Conservation (phyloP, 2,797 vertebrate genomes). For the Ctenopoma multispine region DNA sequence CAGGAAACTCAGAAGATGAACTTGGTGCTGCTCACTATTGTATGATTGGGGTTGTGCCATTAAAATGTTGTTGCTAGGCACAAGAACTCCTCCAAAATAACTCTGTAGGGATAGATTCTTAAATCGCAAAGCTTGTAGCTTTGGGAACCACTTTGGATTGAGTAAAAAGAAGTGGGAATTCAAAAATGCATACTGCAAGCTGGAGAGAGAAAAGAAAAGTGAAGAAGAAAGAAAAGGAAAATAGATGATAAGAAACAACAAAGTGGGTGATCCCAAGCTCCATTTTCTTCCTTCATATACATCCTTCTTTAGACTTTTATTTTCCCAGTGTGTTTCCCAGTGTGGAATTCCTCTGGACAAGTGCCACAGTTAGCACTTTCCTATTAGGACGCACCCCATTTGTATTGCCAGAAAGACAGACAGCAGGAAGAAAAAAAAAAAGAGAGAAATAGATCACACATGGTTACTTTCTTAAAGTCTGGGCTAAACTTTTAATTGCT, state of each 20-base stretch:
- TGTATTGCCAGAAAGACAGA: constrained; percentile 56
- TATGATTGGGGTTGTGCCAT: constrained; percentile 42
- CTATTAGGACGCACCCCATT: constrained; percentile 75
- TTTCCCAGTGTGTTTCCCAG: constrained; percentile 50
- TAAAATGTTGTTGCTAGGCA: constrained; percentile 58
- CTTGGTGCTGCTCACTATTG: constrained; percentile 40
- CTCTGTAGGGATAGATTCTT: constrained; percentile 45
- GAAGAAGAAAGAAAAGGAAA: constrained; percentile 15
- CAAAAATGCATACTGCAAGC: constrained; percentile 27
- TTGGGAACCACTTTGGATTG: constrained; percentile 59
- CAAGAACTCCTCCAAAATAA: constrained; percentile 37
- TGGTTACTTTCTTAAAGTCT: constrained; percentile 82
- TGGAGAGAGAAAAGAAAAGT: constrained; percentile 32
- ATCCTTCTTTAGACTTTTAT: constrained; percentile 41
- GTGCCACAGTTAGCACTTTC: constrained; percentile 59
- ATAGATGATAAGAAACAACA: constrained; percentile 40
- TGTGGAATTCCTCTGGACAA: constrained; percentile 66
- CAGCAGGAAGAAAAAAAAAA: constrained; percentile 41
- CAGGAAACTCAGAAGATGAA: constrained; percentile 53
- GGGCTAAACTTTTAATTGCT: constrained; percentile 87
- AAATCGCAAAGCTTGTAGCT: constrained; percentile 31
- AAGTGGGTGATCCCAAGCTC: constrained; percentile 30
- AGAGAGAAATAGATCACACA: constrained; percentile 66
- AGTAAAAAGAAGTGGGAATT: constrained; percentile 40
- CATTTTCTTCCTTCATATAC: constrained; percentile 47